Evolutionary conservation across 35 echinoderm and acorn worm species (phyloP), one percentile per base, ranked within the genome.

Genomic region (Lytechinus variegatus): DNA sequence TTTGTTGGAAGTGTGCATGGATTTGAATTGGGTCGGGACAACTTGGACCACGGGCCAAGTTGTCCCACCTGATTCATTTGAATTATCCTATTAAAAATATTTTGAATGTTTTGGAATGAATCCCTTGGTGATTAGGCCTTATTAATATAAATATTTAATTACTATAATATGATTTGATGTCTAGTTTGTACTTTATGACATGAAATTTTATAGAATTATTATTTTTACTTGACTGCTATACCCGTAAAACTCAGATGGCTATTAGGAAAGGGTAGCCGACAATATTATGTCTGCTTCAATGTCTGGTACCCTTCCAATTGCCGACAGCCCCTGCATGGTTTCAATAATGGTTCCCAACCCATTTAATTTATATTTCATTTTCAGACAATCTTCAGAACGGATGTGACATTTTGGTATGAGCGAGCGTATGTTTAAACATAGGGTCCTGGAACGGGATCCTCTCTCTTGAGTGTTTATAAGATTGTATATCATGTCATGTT

Each of bases 351-450:
- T 24, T 19, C 19, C 66, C 66, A 79, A 8, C 16, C 66, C 19
- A 79, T 79, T 79, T 79, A 16, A 79, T 79, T 79, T 24, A 79
- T 79, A n/a, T 79, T 79, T 79, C 66, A n/a, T 79, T 79, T 79
- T 24, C 66, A 79, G 66, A 79, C 66, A 79, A n/a, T 79, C 66
- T 16, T 19, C 21, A 4, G 66, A 79, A 79, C 12, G 66, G 6
- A 24, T 79, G 66, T 79, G 66, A 79, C 66, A 79, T 79, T 79
- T 79, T 79, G 21, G 66, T 79, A 8, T 5, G 66, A 79, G 66
- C 0, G n/a, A 71, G 61, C 61, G 21, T 71, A 21, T 44, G 33
- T 44, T 44, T 21, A 24, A 66, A 71, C 21, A 21, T 24, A 16
- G 19, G 66, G 14, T 79, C 19, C 66, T 24, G 19, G n/a, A 79